A percentile compares a stretch with the other conserved stretches of the same genome.
phyloP scores from a whole-genome alignment of 2,113 vertebrate species.

The Cavia porcellus region DNA sequence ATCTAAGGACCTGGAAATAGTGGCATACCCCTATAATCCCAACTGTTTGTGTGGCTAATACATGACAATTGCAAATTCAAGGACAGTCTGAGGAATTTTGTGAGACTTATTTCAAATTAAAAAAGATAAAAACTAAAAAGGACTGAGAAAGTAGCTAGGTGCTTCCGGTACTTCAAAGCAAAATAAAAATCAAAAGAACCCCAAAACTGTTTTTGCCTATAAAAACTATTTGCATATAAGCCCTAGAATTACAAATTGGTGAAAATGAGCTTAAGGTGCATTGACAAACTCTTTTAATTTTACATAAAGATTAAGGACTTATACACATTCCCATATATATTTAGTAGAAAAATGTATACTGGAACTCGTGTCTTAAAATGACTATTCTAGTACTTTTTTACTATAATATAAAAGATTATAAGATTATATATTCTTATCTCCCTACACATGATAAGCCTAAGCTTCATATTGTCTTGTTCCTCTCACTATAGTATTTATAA shows the following conservation, averaged over 20 bases:
- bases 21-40: background rate
- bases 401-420: background rate
- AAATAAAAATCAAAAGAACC: background rate
- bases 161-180: background rate
- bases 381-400: background rate
- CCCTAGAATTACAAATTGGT: constrained; percentile 2
- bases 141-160: background rate
- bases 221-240: background rate
- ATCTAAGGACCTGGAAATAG: background rate
- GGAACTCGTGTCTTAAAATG: background rate
- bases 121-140: background rate
- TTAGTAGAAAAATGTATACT: background rate
- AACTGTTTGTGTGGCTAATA: background rate
- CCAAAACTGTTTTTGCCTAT: background rate
- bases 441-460: background rate
- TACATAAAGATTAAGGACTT: background rate
- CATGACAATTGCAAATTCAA: background rate
- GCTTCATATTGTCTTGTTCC: background rate
- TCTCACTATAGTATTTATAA: background rate
- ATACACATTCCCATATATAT: background rate
- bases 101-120: background rate
- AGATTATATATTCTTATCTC: background rate
- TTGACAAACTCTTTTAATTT: constrained; percentile 31
- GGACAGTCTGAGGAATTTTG: background rate
- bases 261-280: background rate